Conservation (phyloP, 92 coral and sea anemone genomes). For the Scolanthus callimorphus region DNA sequence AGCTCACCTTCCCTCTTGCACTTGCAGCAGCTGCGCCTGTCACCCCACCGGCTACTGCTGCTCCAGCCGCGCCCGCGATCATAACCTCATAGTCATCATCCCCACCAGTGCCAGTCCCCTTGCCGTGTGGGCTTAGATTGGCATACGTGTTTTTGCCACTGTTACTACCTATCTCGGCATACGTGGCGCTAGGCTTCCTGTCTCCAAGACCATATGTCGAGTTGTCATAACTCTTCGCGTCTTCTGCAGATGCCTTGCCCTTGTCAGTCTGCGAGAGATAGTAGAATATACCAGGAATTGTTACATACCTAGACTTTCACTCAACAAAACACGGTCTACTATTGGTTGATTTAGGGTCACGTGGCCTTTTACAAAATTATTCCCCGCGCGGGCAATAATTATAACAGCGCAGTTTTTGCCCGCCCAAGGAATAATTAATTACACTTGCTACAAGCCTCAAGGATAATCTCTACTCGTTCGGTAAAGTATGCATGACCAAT, state of each 20-base stretch:
- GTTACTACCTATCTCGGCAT: conserved; percentile 2
- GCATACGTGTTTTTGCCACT: conserved; percentile 15
- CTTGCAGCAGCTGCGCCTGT: neutral
- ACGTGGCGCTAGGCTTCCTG: conserved; percentile 13
- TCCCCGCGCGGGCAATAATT: too few relatives aligned
- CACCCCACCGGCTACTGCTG: neutral
- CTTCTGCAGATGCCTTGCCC: neutral
- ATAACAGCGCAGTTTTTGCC: too few relatives aligned
- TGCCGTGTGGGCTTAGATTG: conserved; percentile 3
- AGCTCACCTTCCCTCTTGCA: neutral
- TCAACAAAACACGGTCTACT: too few relatives aligned
- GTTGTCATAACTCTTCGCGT: conserved; percentile 28
- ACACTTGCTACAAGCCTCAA: too few relatives aligned
- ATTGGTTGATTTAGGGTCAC: too few relatives aligned
- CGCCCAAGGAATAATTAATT: too few relatives aligned
- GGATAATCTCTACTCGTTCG: too few relatives aligned
- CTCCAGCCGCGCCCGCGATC: neutral
- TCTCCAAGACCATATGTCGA: conserved; percentile 21
- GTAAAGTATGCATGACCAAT: too few relatives aligned
- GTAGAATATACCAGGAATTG: too few relatives aligned
- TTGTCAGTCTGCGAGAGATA: too few relatives aligned
- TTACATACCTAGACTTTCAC: too few relatives aligned
- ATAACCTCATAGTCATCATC: conserved; percentile 3
- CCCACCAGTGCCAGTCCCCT: conserved; percentile 4
- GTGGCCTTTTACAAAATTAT: too few relatives aligned